Evolutionary conservation across 1,140 invertebrate species (phyloP).

Genomic region (Drosophila sulfurigaster): DNA sequence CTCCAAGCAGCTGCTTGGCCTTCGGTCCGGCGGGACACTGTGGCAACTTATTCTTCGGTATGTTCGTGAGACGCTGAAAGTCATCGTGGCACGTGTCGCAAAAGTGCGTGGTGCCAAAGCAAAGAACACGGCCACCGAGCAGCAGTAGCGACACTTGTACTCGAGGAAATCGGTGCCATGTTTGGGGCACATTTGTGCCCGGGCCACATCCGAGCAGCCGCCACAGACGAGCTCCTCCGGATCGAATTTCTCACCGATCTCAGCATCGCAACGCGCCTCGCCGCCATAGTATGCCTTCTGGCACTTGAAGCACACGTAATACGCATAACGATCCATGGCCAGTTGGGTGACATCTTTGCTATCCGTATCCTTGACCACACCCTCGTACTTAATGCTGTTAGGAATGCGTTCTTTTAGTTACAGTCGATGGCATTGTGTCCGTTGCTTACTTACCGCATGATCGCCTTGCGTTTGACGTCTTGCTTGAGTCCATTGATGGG

Average conservation of each 20-base stretch:
- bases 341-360: slow-evolving; percentile 93
- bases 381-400: slow-evolving; percentile 95
- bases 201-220: slow-evolving; percentile 97
- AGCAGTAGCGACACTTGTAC: slow-evolving; percentile 99
- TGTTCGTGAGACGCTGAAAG: slow-evolving; percentile 97
- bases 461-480: slow-evolving; percentile 96
- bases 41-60: slow-evolving; percentile 94
- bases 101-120: slow-evolving; percentile 99
- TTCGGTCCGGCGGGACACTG: slow-evolving; percentile 97
- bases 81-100: slow-evolving; percentile 99
- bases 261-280: slow-evolving; percentile 97
- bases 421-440: no score
- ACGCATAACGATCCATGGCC: slow-evolving; percentile 99
- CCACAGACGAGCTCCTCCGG: slow-evolving; percentile 98
- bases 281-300: slow-evolving; percentile 99
- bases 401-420: no score
- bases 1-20: slow-evolving; percentile 95
- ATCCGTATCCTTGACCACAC: slow-evolving; percentile 91
- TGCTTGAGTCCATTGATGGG: slow-evolving; percentile 93
- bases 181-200: slow-evolving; percentile 97
- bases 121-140: slow-evolving; percentile 99
- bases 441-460: slow-evolving; percentile 89
- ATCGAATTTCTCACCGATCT: slow-evolving; percentile 93
- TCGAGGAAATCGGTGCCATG: slow-evolving; percentile 99
- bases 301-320: slow-evolving; percentile 99